phyloP scores from a whole-genome alignment of 2,797 vertebrate species.

The Gallinago solitaria region DNA sequence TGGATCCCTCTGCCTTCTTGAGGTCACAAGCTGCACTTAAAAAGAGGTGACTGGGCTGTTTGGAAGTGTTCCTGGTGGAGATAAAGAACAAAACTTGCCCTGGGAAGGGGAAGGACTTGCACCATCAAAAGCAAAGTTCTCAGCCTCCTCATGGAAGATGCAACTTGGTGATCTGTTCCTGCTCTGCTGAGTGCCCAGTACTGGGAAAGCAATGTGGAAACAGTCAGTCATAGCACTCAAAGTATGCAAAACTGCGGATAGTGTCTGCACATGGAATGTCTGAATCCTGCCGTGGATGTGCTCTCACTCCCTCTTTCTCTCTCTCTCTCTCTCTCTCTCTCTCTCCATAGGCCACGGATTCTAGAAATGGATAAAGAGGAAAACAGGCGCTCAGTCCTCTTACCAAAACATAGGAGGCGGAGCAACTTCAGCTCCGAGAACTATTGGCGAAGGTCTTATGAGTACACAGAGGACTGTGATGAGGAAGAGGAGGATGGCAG shows the following conservation, averaged over 20 bases:
- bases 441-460: conserved; percentile 90
- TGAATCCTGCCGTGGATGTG: rapidly evolving
- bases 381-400: conserved; percentile 89
- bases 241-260: not conserved
- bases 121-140: not conserved
- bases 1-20: not conserved
- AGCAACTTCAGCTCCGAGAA: conserved; percentile 88
- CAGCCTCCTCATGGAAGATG: not conserved
- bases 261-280: rapidly evolving
- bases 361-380: conserved; percentile 99
- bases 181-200: not conserved
- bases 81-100: not conserved
- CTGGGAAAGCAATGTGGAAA: not conserved
- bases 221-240: rapidly evolving
- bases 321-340: not conserved
- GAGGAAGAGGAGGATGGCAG: conserved; percentile 83
- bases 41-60: not conserved
- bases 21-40: not conserved
- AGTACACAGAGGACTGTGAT: conserved; percentile 78
- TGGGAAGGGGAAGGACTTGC: not conserved
- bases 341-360: conserved; percentile 86
- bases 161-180: not conserved
- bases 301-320: not conserved
- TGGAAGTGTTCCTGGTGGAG: not conserved
- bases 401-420: conserved; percentile 83